Conservation (phyloP, 2,797 vertebrate species). For the Amphiprion clarkii region DNA sequence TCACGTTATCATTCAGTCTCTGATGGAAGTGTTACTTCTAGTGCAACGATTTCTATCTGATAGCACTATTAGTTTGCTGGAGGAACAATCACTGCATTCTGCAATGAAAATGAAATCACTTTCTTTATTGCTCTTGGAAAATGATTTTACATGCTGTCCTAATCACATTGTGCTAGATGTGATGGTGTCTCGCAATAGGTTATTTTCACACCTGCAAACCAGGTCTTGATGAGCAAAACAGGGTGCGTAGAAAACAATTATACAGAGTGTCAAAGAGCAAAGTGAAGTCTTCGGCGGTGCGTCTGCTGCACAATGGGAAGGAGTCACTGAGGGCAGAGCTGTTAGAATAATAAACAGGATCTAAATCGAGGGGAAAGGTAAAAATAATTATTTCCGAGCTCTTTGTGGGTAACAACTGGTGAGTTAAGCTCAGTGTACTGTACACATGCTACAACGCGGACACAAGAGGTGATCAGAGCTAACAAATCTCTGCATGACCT, state of each 20-base stretch:
- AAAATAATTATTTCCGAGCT: conserved; percentile 48
- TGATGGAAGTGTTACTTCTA: conserved; percentile 69
- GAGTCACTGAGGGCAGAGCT: conserved; percentile 49
- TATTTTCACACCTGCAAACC: conserved; percentile 66
- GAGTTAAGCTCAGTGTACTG: conserved; percentile 23
- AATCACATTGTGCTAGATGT: conserved; percentile 62
- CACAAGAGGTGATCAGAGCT: not conserved
- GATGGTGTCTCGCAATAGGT: conserved; percentile 45
- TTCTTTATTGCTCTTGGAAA: conserved; percentile 72
- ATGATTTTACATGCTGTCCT: conserved; percentile 68
- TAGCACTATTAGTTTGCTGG: conserved; percentile 74
- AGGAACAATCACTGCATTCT: conserved; percentile 72
- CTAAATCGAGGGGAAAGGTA: conserved; percentile 55
- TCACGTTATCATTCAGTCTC: conserved; percentile 62
- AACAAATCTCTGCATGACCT: conserved; percentile 14
- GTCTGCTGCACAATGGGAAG: conserved; percentile 33
- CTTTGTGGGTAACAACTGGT: conserved; percentile 41
- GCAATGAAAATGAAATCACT: conserved; percentile 73
- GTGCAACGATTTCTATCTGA: conserved; percentile 75
- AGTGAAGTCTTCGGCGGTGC: conserved; percentile 23
- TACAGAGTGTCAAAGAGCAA: conserved; percentile 58
- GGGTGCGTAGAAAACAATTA: conserved; percentile 64
- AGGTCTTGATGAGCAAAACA: conserved; percentile 52
- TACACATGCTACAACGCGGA: conserved; percentile 21
- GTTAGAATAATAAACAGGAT: conserved; percentile 66